Evolutionary conservation across 2,888 invertebrate species (phyloP).

Genomic region (Cephus pygmeus): DNA sequence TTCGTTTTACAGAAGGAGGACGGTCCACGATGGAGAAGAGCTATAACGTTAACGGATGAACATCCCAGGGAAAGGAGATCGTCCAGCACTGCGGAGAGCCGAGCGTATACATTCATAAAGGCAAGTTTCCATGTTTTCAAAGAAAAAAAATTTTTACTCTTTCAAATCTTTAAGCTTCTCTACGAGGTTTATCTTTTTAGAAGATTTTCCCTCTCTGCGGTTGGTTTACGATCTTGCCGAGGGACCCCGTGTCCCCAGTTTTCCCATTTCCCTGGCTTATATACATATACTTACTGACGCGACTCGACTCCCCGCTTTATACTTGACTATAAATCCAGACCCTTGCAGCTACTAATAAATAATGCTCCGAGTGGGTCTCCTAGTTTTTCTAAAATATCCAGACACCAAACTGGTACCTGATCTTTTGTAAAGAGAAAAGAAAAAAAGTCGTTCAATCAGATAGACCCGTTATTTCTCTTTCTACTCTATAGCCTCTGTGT

Average conservation of each 20-base stretch:
- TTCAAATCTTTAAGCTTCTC: neutral
- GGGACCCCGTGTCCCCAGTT: neutral
- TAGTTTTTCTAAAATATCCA: neutral
- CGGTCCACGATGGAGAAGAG: slow-evolving; percentile 43
- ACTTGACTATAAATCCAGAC: neutral
- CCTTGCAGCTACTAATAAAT: neutral
- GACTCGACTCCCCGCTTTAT: neutral
- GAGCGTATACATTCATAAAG: slow-evolving; percentile 63
- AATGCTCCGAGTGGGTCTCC: neutral
- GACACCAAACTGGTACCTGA: neutral
- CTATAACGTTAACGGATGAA: slow-evolving; percentile 22
- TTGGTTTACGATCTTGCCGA: neutral
- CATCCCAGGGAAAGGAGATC: slow-evolving; percentile 34
- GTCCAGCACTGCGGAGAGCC: slow-evolving; percentile 57
- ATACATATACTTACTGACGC: neutral
- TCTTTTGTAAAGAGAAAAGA: neutral
- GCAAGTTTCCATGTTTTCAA: slow-evolving; percentile 35
- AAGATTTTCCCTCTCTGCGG: neutral
- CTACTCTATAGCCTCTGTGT: neutral
- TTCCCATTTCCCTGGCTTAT: neutral
- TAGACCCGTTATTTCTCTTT: neutral
- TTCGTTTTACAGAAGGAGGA: slow-evolving; percentile 42
- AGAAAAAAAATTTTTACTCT: too few species aligned
- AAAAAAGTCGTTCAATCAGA: neutral
- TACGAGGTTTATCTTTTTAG: neutral